Evolutionary conservation across 2,797 vertebrate species (phyloP).

Genomic region (Fratercula arctica): DNA sequence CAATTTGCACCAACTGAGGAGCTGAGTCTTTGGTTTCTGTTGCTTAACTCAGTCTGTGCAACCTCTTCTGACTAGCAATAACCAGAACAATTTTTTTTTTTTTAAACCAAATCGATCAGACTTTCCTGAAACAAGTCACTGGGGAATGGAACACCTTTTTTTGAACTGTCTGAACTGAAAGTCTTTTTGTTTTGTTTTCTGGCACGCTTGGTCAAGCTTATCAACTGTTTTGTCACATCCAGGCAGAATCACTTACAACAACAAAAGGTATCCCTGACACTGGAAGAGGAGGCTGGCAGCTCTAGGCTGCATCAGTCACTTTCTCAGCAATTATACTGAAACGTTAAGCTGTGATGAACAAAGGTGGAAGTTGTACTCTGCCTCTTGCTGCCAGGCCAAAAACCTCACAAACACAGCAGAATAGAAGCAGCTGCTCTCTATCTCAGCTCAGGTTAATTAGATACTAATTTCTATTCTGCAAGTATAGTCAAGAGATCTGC

Average conservation of each 20-base stretch:
- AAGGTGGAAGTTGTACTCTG: background rate
- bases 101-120: background rate
- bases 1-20: background rate
- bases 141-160: background rate
- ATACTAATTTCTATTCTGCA: background rate
- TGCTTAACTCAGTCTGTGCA: background rate
- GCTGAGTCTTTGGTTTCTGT: background rate
- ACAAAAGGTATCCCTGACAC: constrained; percentile 19
- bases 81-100: background rate
- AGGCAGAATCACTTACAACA: constrained; percentile 26
- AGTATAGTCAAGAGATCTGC: background rate
- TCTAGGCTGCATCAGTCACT: background rate
- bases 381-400: background rate
- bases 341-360: background rate
- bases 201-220: background rate
- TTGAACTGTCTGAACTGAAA: background rate
- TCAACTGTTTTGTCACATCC: constrained; percentile 24
- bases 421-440: background rate
- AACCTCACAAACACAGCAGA: background rate
- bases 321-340: background rate
- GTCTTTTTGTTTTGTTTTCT: background rate
- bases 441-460: background rate
- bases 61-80: background rate
- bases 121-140: background rate
- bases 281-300: background rate